These are phyloP conservation scores for Periophthalmodon schlosseri DNA, from an alignment of 2,113 vertebrate genomes.

Conservation along the genomic window DNA sequence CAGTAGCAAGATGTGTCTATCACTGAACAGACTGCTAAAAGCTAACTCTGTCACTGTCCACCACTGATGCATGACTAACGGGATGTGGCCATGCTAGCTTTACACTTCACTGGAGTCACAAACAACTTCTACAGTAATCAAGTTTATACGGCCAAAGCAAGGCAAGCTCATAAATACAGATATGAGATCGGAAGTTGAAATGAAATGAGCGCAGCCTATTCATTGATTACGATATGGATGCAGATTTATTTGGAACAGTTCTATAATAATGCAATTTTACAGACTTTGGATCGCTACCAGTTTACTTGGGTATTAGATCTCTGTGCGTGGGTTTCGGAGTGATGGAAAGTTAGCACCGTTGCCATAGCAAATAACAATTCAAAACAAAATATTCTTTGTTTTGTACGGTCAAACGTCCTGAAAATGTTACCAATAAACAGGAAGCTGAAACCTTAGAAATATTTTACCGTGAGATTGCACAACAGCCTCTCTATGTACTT, in stretches of 20 bases:
- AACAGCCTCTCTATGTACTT: too few species aligned
- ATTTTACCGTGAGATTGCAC: too few species aligned
- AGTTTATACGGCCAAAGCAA: background rate
- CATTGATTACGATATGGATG: background rate
- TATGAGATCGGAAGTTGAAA: background rate
- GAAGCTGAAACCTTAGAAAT: too few species aligned
- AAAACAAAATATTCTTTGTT: too few species aligned
- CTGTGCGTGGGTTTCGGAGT: too few species aligned
- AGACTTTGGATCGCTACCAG: background rate
- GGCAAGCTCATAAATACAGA: background rate
- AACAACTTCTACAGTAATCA: conserved; percentile 6
- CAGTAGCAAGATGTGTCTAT: background rate
- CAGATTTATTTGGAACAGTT: background rate
- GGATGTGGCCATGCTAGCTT: background rate
- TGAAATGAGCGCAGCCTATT: background rate
- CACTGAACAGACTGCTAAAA: conserved; percentile 3
- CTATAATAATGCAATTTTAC: background rate
- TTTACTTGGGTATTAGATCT: too few species aligned
- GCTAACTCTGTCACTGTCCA: background rate
- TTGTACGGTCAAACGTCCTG: too few species aligned
- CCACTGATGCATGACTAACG: conserved; percentile 3
- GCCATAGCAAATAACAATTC: too few species aligned
- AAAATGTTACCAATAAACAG: too few species aligned
- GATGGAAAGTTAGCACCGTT: too few species aligned
- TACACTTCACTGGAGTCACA: conserved; percentile 6